A percentile compares a stretch with the other conserved stretches of the same genome.
Evolutionary conservation across 2,113 vertebrate species (phyloP).

Genomic region (Tetraodon nigroviridis): DNA sequence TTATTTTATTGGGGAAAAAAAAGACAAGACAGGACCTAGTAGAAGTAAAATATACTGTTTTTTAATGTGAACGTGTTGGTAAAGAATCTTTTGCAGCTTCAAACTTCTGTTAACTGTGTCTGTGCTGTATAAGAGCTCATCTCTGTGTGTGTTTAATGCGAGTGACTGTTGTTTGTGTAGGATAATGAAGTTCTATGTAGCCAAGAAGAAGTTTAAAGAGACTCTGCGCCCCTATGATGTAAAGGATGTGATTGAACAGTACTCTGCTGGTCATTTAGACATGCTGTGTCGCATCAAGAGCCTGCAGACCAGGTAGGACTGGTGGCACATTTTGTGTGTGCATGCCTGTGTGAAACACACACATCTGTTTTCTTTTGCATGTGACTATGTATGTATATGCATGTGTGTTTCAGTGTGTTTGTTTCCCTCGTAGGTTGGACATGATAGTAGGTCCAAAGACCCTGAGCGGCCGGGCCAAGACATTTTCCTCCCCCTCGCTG

Average conservation of each 20-base stretch:
- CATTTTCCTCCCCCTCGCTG: slow-evolving; percentile 65
- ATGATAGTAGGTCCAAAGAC: slow-evolving; percentile 65
- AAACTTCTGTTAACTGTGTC: neutral
- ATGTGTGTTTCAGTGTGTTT: slow-evolving; percentile 20
- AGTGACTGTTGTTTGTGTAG: slow-evolving; percentile 57
- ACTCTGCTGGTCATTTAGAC: slow-evolving; percentile 94
- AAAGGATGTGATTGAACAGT: slow-evolving; percentile 97
- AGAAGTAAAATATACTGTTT: neutral
- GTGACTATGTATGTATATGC: neutral
- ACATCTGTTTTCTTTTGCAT: slow-evolving; percentile 6
- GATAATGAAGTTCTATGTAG: slow-evolving; percentile 98
- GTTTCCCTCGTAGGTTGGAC: slow-evolving; percentile 61
- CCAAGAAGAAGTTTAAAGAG: slow-evolving; percentile 97
- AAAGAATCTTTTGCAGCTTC: neutral
- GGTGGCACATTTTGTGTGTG: neutral
- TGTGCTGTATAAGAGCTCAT: slow-evolving; percentile 14
- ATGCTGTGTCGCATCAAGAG: slow-evolving; percentile 98
- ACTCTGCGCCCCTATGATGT: slow-evolving; percentile 94
- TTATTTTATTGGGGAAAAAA: no score
- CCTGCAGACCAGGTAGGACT: slow-evolving; percentile 87
- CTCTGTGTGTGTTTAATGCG: slow-evolving; percentile 4
- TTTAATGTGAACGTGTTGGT: no score
- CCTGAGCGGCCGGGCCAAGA: slow-evolving; percentile 59
- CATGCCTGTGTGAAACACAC: neutral
- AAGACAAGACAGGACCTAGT: neutral